Base-by-base conservation (phyloP, 1,140 invertebrate species). In the Drosophila pseudoananassae region DNA sequence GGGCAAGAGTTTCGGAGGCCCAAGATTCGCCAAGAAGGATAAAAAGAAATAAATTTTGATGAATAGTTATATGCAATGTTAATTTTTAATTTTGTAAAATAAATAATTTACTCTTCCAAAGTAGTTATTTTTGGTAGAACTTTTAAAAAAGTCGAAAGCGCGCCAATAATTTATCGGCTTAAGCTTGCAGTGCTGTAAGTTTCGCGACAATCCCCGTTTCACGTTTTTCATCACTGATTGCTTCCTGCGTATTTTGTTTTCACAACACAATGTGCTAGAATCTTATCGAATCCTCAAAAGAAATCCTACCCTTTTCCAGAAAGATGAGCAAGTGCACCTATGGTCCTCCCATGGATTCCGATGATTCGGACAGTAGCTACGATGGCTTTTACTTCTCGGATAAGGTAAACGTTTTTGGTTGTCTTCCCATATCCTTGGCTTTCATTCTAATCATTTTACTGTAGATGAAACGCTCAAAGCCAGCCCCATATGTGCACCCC, bases 1-100 rank as follows among this genome's bases (percentile, higher is more conserved):
- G 55, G 92, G 91, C 29, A 92, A 92, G 50, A 89, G 50, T 33
- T 93, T 92, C 72, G 92, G 92, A n/a, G 92, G 88, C 20, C 92
- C 92, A 2, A 69, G 91, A 5, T 89, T 71, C 38, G 14, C 69
- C 7, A 92, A 92, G 38, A 91, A 91, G 47, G 80, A 76, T 46
- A 90, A 78, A 47, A 89, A 80, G 43, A 85, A 87, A 58, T 76
- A 73, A 17, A 50, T 7, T 12, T 40, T 27, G 27, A 50, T 47
- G 3, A 29, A 17, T 68, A 65, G 49, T 27, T 63, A 14, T 63
- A 66, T 51, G 65, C 49, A 55, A 54, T 47, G 61, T 68, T 46
- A 46, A 46, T 14, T 38, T 40, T 15, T 55, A 68, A 66, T 31
- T 38, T 54, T 69, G 65, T 69, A 69, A 68, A 69, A 69, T 55